Conservation (phyloP, 1,140 invertebrate genomes). For the Teleogryllus occipitalis region DNA sequence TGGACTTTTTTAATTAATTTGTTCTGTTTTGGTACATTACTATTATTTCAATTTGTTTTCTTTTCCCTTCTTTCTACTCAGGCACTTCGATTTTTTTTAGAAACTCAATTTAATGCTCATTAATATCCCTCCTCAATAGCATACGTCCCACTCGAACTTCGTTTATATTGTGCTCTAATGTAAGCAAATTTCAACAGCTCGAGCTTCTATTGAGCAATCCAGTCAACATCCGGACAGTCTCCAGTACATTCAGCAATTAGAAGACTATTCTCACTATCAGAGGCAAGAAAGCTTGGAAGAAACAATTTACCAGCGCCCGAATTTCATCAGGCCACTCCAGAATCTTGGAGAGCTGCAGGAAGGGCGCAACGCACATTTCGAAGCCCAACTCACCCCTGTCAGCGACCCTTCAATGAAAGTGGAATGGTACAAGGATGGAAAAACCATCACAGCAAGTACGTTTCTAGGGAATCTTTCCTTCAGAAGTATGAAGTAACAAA, state of each 20-base stretch:
- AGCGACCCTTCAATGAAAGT: conserved; percentile 96
- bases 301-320: conserved; percentile 64
- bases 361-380: conserved; percentile 87
- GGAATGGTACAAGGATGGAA: conserved; percentile 97
- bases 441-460: conserved; percentile 78
- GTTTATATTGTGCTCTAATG: too few relatives aligned
- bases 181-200: conserved; percentile 37
- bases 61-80: too few relatives aligned
- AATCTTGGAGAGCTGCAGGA: conserved; percentile 82
- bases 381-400: conserved; percentile 87
- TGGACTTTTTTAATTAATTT: too few relatives aligned
- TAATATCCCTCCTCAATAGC: too few relatives aligned
- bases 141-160: too few relatives aligned
- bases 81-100: too few relatives aligned
- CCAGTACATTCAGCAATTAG: conserved; percentile 84
- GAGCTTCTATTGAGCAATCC: conserved; percentile 70
- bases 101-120: too few relatives aligned
- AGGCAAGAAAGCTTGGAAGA: conserved; percentile 74
- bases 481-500: too few relatives aligned
- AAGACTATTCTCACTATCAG: conserved; percentile 84
- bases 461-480: conserved; percentile 8
- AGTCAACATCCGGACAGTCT: conserved; percentile 91
- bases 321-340: conserved; percentile 81
- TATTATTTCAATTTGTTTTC: too few relatives aligned
- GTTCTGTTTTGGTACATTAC: too few relatives aligned